Conservation (phyloP, 2,113 vertebrate species). For the Rhinopomastus cyanomelas region DNA sequence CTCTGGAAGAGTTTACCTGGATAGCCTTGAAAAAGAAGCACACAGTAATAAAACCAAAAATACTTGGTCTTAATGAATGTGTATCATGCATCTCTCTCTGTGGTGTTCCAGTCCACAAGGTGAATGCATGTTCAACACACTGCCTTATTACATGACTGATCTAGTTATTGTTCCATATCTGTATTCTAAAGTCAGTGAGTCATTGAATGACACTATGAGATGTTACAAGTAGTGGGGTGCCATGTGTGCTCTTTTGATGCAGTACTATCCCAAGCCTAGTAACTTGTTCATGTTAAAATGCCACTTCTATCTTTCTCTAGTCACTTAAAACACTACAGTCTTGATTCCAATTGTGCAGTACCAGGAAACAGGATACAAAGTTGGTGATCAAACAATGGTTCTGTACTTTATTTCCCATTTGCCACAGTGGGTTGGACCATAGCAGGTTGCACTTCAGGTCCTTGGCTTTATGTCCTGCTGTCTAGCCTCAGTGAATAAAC, state of each 20-base stretch:
- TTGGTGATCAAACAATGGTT: slow-evolving; percentile 54
- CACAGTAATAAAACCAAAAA: slow-evolving; percentile 55
- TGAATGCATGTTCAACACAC: slow-evolving; percentile 88
- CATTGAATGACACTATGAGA: slow-evolving; percentile 72
- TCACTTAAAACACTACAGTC: slow-evolving; percentile 57
- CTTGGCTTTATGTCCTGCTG: slow-evolving; percentile 70
- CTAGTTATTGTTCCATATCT: slow-evolving; percentile 89
- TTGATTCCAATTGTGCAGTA: slow-evolving; percentile 63
- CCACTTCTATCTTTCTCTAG: slow-evolving; percentile 62
- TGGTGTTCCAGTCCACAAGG: slow-evolving; percentile 82
- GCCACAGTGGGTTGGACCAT: slow-evolving; percentile 46
- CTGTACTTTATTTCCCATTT: slow-evolving; percentile 52
- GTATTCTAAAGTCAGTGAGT: slow-evolving; percentile 71
- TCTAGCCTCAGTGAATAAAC: slow-evolving; percentile 78
- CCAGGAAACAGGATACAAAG: slow-evolving; percentile 48
- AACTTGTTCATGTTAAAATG: slow-evolving; percentile 65
- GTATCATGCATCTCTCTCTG: slow-evolving; percentile 81
- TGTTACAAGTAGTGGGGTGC: slow-evolving; percentile 54
- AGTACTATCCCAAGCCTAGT: slow-evolving; percentile 67
- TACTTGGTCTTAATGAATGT: slow-evolving; percentile 86
- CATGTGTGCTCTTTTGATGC: slow-evolving; percentile 67
- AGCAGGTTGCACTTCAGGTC: slow-evolving; percentile 48
- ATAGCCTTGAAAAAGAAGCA: slow-evolving; percentile 87
- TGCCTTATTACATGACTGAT: slow-evolving; percentile 92
- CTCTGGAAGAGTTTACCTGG: slow-evolving; percentile 83